phyloP scores from a whole-genome alignment of 2,797 vertebrate genomes.

The Lagocephalus sceleratus region DNA sequence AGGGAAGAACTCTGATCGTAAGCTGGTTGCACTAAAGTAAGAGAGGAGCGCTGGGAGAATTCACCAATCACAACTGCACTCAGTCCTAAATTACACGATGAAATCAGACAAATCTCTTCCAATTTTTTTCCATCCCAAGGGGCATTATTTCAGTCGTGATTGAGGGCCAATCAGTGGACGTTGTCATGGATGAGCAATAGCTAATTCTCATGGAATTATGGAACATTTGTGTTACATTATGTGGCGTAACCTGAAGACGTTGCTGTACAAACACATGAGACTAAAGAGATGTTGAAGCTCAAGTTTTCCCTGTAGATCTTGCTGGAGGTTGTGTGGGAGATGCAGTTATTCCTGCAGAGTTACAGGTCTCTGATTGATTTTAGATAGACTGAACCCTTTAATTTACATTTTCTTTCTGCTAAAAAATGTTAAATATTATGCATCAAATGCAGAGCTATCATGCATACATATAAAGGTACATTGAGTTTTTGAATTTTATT shows the following conservation, averaged over 20 bases:
- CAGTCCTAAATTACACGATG: background rate
- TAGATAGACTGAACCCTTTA: slow-evolving; percentile 55
- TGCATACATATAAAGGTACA: slow-evolving; percentile 33
- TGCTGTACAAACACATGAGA: slow-evolving; percentile 37
- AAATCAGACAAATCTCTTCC: slow-evolving; percentile 2
- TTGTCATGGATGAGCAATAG: slow-evolving; percentile 28
- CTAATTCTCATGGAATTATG: slow-evolving; percentile 1
- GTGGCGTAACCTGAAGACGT: slow-evolving; percentile 38
- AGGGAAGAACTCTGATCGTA: too few species aligned
- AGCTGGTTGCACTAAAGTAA: too few species aligned
- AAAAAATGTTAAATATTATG: slow-evolving; percentile 50
- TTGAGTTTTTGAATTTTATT: slow-evolving; percentile 58
- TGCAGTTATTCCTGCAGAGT: too few species aligned
- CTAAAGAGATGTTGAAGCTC: slow-evolving; percentile 14
- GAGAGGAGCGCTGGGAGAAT: too few species aligned
- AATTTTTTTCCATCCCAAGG: background rate
- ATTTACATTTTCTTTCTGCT: slow-evolving; percentile 54
- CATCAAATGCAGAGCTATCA: slow-evolving; percentile 43
- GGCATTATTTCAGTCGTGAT: slow-evolving; percentile 20
- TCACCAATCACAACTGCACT: too few species aligned
- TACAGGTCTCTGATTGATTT: slow-evolving; percentile 37
- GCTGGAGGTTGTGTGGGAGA: too few species aligned
- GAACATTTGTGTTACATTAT: slow-evolving; percentile 42
- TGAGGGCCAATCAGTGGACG: slow-evolving; percentile 29
- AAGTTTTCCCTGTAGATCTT: too few species aligned